These are phyloP conservation scores for Drosophila cognata DNA, from an alignment of 2,888 invertebrate genomes.

Conservation along the genomic window DNA sequence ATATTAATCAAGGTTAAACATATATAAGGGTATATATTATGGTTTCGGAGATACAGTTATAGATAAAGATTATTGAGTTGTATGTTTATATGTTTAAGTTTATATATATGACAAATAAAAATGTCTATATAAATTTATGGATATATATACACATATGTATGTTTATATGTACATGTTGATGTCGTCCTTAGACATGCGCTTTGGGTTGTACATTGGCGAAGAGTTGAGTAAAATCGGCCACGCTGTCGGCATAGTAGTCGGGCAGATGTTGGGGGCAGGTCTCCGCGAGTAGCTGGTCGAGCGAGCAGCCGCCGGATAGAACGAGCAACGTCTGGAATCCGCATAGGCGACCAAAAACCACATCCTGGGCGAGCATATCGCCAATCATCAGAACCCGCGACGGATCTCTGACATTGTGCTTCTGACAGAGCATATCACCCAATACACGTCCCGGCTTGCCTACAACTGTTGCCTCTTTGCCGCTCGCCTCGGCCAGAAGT, in stretches of 20 bases:
- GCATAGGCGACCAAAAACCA: conserved; percentile 89
- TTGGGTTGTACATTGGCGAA: conserved; percentile 58
- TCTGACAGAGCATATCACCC: conserved; percentile 73
- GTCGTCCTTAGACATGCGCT: conserved; percentile 50
- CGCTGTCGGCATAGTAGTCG: conserved; percentile 82
- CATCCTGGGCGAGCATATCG: conserved; percentile 93
- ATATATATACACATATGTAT: neutral
- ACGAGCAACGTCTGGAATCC: conserved; percentile 92
- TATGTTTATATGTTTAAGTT: neutral
- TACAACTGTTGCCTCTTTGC: conserved; percentile 80
- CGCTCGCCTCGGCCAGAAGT: conserved; percentile 82
- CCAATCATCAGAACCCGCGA: conserved; percentile 92
- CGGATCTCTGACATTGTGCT: conserved; percentile 86
- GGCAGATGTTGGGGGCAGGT: conserved; percentile 67
- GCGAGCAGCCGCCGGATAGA: conserved; percentile 85
- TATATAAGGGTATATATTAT: no score
- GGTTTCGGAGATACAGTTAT: no score
- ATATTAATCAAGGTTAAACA: no score
- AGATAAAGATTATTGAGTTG: neutral
- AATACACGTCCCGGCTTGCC: conserved; percentile 85
- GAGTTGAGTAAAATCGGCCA: conserved; percentile 78
- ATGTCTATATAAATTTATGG: neutral
- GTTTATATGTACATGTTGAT: neutral
- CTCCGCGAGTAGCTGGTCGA: conserved; percentile 64
- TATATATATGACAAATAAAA: neutral